phyloP scores from a whole-genome alignment of 2,113 vertebrate genomes.

The Cyprinodon tularosa region DNA sequence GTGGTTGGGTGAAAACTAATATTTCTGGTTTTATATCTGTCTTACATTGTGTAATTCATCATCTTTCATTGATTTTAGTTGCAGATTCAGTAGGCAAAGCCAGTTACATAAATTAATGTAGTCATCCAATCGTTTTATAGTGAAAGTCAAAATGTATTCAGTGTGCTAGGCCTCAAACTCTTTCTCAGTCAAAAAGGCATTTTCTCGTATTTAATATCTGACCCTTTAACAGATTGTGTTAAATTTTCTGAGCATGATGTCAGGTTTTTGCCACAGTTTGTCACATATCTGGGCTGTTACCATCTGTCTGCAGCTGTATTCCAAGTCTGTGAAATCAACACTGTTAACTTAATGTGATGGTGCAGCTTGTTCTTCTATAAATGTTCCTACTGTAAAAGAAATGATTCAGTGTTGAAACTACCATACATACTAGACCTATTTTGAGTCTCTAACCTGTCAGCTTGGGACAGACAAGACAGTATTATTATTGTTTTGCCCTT shows the following conservation, averaged over 20 bases:
- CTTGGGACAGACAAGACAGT: too few species aligned
- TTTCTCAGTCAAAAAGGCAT: not conserved
- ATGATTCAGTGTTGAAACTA: not conserved
- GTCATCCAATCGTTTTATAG: not conserved
- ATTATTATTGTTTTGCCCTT: too few species aligned
- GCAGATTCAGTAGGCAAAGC: too few species aligned
- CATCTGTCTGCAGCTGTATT: not conserved
- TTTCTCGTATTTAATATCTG: not conserved
- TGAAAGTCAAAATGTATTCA: not conserved
- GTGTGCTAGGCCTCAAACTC: not conserved
- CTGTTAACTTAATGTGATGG: not conserved
- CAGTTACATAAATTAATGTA: not conserved
- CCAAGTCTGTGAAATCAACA: not conserved
- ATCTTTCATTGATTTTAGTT: too few species aligned
- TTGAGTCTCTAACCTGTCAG: not conserved
- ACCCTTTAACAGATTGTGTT: not conserved
- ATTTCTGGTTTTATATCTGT: not conserved
- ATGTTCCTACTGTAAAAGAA: not conserved
- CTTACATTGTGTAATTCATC: too few species aligned
- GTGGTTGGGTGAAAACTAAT: not conserved
- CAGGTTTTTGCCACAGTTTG: not conserved
- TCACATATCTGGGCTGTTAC: not conserved
- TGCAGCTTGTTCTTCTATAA: not conserved
- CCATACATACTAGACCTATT: not conserved
- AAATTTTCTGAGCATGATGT: not conserved